These are phyloP conservation scores for Metridium senile DNA, from an alignment of 92 coral and sea anemone species.

Conservation along the genomic window DNA sequence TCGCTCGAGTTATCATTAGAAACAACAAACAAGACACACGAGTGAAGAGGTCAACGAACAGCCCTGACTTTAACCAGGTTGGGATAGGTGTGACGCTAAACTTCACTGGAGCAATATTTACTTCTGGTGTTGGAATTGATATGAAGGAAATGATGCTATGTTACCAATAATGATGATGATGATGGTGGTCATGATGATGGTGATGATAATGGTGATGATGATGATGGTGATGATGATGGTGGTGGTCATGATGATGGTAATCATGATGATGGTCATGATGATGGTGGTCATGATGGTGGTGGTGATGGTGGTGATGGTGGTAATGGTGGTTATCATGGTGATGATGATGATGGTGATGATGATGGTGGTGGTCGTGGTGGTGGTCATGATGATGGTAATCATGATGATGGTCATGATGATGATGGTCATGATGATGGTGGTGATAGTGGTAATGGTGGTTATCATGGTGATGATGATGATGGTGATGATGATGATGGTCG, in stretches of 20 bases:
- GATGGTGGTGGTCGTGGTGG: not conserved
- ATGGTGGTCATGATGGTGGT: not conserved
- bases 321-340: not conserved
- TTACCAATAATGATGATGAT: not conserved
- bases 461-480: not conserved
- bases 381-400: not conserved
- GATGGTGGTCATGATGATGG: not conserved
- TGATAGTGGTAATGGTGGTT: not conserved
- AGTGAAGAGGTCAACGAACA: slow-evolving; percentile 81
- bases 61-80: slow-evolving; percentile 92
- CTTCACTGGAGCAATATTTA: too few relatives aligned
- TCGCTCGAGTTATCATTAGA: slow-evolving; percentile 74
- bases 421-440: not conserved
- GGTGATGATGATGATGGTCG: not conserved
- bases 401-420: not conserved
- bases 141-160: too few relatives aligned
- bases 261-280: not conserved
- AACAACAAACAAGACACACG: slow-evolving; percentile 77
- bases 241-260: not conserved
- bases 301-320: not conserved
- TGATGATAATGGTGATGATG: not conserved
- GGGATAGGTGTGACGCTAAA: too few relatives aligned
- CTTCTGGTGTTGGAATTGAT: too few relatives aligned
- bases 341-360: not conserved
- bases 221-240: not conserved